phyloP scores from a whole-genome alignment of 2,888 invertebrate genomes.

The Dinocampus coccinellae region DNA sequence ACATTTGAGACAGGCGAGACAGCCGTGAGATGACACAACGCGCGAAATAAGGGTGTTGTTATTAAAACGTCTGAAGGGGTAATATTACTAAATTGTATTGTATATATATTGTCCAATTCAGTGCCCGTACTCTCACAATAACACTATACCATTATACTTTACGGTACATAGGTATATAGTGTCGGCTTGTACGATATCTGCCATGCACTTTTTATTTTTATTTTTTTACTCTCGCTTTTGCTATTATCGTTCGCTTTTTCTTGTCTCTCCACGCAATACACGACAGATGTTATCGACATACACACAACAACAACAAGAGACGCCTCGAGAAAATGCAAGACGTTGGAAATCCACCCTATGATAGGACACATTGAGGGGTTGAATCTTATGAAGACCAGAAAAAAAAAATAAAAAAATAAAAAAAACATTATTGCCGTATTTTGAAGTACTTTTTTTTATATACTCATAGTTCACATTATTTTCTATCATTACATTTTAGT shows the following conservation, averaged over 20 bases:
- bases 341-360: conserved; percentile 10
- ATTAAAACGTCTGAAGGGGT: conserved; percentile 37
- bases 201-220: neutral
- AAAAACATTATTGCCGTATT: conserved; percentile 11
- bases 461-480: neutral
- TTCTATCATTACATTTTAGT: neutral
- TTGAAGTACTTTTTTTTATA: conserved; percentile 14
- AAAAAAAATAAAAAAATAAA: neutral
- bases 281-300: conserved; percentile 39
- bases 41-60: conserved; percentile 43
- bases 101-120: neutral
- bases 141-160: neutral
- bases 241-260: neutral
- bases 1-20: conserved; percentile 26
- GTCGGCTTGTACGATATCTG: neutral
- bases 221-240: neutral
- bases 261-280: neutral
- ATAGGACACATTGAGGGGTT: neutral
- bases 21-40: conserved; percentile 5
- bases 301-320: neutral
- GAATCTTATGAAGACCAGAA: neutral
- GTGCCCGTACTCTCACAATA: neutral
- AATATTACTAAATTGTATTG: conserved; percentile 2
- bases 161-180: neutral
- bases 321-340: neutral